Conservation (phyloP, 2,888 invertebrate genomes). For the Drosophila rubida region DNA sequence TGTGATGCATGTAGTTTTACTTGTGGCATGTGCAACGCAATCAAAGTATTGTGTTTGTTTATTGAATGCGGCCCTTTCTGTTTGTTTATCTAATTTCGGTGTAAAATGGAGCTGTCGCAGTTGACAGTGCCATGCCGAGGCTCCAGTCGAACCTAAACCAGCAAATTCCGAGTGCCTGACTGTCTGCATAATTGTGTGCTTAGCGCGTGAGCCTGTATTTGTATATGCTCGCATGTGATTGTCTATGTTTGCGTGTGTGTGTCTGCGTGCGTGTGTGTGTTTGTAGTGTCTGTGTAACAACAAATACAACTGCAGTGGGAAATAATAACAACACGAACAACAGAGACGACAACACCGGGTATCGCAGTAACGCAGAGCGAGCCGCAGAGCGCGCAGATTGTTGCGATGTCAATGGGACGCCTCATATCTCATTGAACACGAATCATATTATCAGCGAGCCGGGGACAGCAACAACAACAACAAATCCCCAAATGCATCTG, state of each 20-base stretch:
- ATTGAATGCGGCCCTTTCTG: conserved; percentile 63
- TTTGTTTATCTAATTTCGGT: conserved; percentile 79
- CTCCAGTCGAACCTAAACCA: conserved; percentile 3
- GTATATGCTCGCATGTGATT: conserved; percentile 10
- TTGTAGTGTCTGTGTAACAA: conserved; percentile 55
- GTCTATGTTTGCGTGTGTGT: conserved; percentile 8
- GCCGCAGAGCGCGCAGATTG: conserved; percentile 54
- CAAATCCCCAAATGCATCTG: conserved; percentile 51
- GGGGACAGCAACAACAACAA: conserved; percentile 29
- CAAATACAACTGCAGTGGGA: conserved; percentile 60
- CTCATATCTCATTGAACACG: conserved; percentile 70
- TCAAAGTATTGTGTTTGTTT: conserved; percentile 77
- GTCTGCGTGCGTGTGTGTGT: conserved; percentile 40
- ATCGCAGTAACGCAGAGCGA: conserved; percentile 60
- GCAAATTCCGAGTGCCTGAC: conserved; percentile 76
- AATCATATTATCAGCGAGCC: conserved; percentile 72
- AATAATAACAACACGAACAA: conserved; percentile 54
- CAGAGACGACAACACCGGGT: conserved; percentile 29
- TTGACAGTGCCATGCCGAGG: conserved; percentile 17
- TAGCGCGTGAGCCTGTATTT: conserved; percentile 68
- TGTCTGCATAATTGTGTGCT: conserved; percentile 81
- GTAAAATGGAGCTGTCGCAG: conserved; percentile 74
- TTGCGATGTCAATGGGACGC: conserved; percentile 55
- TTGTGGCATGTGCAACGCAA: conserved; percentile 56
- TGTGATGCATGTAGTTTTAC: neutral